Percentiles rank a stretch among this genome's conserved stretches.
phyloP scores from a whole-genome alignment of 2,113 vertebrate species.

The Lagenorhynchus albirostris region DNA sequence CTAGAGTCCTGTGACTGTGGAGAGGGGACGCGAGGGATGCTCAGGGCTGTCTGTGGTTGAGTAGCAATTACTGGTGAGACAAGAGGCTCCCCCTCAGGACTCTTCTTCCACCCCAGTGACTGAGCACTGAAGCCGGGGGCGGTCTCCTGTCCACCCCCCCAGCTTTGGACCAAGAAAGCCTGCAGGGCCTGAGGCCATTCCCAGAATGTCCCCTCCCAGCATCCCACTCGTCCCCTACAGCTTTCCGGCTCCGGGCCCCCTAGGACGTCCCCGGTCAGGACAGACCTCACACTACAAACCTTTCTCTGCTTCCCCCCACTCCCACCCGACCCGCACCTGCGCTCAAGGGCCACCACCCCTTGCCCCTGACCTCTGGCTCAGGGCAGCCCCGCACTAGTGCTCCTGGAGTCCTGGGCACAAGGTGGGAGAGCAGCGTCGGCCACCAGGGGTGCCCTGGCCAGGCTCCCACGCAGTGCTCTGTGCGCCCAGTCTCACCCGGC shows the following conservation, averaged over 20 bases:
- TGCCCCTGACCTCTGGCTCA: neutral
- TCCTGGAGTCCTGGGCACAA: neutral
- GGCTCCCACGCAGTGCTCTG: neutral
- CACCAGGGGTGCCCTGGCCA: no score
- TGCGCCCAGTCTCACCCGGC: neutral
- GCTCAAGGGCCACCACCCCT: neutral
- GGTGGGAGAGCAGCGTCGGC: neutral
- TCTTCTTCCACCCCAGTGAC: neutral
- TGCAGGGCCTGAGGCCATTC: neutral
- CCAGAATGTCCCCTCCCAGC: neutral
- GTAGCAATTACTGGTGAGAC: neutral
- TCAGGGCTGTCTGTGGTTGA: neutral
- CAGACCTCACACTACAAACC: neutral
- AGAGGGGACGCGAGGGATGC: neutral
- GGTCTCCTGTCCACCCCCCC: rapidly evolving
- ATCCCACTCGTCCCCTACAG: neutral
- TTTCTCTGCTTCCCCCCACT: neutral
- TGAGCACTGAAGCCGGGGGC: neutral
- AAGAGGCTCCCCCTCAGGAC: neutral
- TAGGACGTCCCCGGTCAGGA: neutral
- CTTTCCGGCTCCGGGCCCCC: neutral
- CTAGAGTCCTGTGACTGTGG: neutral
- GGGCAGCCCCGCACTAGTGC: neutral
- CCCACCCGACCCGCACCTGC: neutral
- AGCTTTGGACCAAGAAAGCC: neutral